Base-by-base conservation (phyloP, 2,888 invertebrate species). In the Anthophora plumipes region DNA sequence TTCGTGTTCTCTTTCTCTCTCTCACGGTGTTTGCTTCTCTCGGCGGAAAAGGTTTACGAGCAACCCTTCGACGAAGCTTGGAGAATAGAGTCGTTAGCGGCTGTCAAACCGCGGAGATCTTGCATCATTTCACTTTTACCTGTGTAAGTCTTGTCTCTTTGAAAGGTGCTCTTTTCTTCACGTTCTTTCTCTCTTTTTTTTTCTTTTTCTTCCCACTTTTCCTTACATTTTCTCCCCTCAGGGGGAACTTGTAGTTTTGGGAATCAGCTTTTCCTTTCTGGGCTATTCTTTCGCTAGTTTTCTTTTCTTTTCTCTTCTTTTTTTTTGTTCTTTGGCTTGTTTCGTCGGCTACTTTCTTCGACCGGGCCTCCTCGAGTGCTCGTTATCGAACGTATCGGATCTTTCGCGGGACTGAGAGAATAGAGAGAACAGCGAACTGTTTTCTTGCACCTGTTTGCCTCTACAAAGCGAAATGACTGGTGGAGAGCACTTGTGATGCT, bases 1-100 rank as follows among this genome's bases (percentile, higher is more conserved):
- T 75, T n/a, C 59, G 67, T 67, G 76, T 69, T 84, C 72, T 72
- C n/a, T n/a, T n/a, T n/a, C n/a, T n/a, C n/a, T n/a, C n/a, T n/a
- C n/a, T n/a, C n/a, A n/a, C n/a, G n/a, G n/a, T n/a, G n/a, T n/a
- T n/a, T n/a, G n/a, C n/a, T 12, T 66, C 60, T 43, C 22, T 20
- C 31, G 11, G 25, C 41, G 39, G 17, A 46, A 46, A 50, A 46
- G 54, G 71, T 91, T 90, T 89, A 90, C 82, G 91, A 86, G 87
- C 86, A 90, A 89, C 89, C 88, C 88, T 89, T 89, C 90, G 88
- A 57, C 84, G 85, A 82, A 86, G 11, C 52, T 17, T 52, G 77
- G 79, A 84, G 83, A 87, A 87, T 88, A 83, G 87, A 87, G 82
- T 87, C 87, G 85, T 87, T 87, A 88, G 79, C 83, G 82, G 52